These are phyloP conservation scores for Brienomyrus brachyistius DNA, from an alignment of 2,113 vertebrate species.

Conservation along the genomic window DNA sequence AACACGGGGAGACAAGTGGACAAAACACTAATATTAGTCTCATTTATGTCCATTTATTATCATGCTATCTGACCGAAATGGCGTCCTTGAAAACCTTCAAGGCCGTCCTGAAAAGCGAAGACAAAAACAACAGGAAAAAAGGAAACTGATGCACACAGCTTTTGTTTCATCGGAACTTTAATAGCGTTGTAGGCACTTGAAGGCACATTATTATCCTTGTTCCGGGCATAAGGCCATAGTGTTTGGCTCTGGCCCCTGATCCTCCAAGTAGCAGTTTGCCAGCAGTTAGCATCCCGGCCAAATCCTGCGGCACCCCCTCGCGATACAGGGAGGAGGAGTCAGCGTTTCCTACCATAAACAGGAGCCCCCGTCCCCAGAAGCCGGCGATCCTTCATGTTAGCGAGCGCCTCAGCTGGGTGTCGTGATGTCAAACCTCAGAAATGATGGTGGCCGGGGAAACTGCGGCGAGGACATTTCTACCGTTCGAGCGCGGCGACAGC, in stretches of 20 bases:
- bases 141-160: not conserved
- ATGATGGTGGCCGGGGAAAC: not conserved
- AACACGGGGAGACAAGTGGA: not conserved
- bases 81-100: not conserved
- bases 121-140: not conserved
- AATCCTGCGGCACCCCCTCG: not conserved
- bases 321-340: not conserved
- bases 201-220: not conserved
- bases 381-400: not conserved
- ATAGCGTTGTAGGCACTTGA: not conserved
- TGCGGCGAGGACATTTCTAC: not conserved
- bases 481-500: not conserved
- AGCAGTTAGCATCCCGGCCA: not conserved
- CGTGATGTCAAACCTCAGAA: not conserved
- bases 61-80: not conserved
- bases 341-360: not conserved
- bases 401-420: not conserved
- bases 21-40: not conserved
- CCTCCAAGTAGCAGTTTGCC: not conserved
- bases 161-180: conserved; percentile 2
- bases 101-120: not conserved
- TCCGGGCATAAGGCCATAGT: conserved; percentile 7
- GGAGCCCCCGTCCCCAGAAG: not conserved
- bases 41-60: not conserved
- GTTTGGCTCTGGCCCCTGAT: not conserved